These are phyloP conservation scores for Lapara coniferarum DNA, from an alignment of 2,888 invertebrate genomes.

Conservation along the genomic window DNA sequence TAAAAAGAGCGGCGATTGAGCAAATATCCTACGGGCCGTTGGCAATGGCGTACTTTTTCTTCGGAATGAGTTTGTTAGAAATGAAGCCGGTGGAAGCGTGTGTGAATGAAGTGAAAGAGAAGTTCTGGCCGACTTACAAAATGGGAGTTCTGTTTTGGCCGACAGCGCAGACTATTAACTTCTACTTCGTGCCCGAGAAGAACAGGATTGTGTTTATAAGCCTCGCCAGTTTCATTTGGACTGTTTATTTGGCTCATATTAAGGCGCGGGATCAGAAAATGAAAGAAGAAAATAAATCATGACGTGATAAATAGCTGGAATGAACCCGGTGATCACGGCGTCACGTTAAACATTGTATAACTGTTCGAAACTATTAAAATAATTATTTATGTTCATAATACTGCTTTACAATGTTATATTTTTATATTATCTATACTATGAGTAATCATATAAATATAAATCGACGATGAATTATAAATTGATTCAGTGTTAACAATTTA, in stretches of 20 bases:
- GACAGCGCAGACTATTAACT: conserved; percentile 88
- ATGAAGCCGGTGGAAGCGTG: conserved; percentile 84
- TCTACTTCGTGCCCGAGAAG: conserved; percentile 87
- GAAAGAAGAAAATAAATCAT: neutral
- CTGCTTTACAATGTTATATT: too few relatives aligned
- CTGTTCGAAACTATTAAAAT: too few relatives aligned
- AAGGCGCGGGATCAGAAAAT: conserved; percentile 75
- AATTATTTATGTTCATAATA: too few relatives aligned
- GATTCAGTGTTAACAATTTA: too few relatives aligned
- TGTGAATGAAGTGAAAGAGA: conserved; percentile 86
- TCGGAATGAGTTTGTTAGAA: conserved; percentile 89
- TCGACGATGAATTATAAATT: too few relatives aligned
- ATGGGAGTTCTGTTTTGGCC: conserved; percentile 89
- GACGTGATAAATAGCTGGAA: too few relatives aligned
- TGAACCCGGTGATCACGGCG: too few relatives aligned
- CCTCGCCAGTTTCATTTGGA: conserved; percentile 89
- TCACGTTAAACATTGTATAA: too few relatives aligned
- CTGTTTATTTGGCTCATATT: conserved; percentile 90
- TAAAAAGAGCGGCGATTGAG: conserved; percentile 82
- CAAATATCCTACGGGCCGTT: conserved; percentile 88
- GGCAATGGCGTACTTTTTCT: conserved; percentile 89
- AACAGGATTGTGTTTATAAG: conserved; percentile 90
- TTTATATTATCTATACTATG: too few relatives aligned
- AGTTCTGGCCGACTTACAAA: conserved; percentile 89
- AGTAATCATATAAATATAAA: too few relatives aligned